Conservation (phyloP, 2,888 invertebrate genomes). For the Mimas tiliae region DNA sequence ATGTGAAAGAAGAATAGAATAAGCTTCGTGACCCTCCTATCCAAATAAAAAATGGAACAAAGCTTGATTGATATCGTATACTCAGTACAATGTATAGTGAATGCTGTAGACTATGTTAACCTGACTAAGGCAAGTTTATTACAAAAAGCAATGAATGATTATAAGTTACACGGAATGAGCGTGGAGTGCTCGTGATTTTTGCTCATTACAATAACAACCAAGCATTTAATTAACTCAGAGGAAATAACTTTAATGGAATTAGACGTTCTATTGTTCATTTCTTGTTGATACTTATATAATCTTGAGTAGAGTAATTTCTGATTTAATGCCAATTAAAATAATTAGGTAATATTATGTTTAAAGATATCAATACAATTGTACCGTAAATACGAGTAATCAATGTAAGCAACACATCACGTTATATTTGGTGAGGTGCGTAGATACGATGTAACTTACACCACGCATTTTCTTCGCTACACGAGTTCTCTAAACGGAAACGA, state of each 20-base stretch:
- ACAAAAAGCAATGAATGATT: slow-evolving; percentile 72
- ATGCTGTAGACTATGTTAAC: slow-evolving; percentile 47
- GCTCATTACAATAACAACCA: slow-evolving; percentile 74
- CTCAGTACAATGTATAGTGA: slow-evolving; percentile 55
- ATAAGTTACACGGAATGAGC: slow-evolving; percentile 74
- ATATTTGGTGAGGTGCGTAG: slow-evolving; percentile 13
- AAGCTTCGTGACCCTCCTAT: slow-evolving; percentile 16
- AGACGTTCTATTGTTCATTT: slow-evolving; percentile 7
- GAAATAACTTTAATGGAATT: slow-evolving; percentile 20
- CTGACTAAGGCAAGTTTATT: slow-evolving; percentile 68
- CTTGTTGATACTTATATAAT: slow-evolving; percentile 10
- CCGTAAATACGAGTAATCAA: too few species aligned
- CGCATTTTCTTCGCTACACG: slow-evolving; percentile 28
- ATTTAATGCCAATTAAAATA: neutral
- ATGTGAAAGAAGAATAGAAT: slow-evolving; percentile 19
- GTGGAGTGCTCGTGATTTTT: slow-evolving; percentile 55
- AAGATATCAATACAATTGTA: neutral
- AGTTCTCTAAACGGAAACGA: slow-evolving; percentile 26
- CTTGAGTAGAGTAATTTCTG: neutral
- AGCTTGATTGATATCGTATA: slow-evolving; percentile 43
- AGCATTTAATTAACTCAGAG: slow-evolving; percentile 71
- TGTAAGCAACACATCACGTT: neutral
- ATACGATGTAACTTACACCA: slow-evolving; percentile 4
- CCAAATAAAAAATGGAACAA: slow-evolving; percentile 30
- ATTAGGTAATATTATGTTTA: neutral